phyloP scores from a whole-genome alignment of 2,888 invertebrate genomes.

The Cephus sareptanus region DNA sequence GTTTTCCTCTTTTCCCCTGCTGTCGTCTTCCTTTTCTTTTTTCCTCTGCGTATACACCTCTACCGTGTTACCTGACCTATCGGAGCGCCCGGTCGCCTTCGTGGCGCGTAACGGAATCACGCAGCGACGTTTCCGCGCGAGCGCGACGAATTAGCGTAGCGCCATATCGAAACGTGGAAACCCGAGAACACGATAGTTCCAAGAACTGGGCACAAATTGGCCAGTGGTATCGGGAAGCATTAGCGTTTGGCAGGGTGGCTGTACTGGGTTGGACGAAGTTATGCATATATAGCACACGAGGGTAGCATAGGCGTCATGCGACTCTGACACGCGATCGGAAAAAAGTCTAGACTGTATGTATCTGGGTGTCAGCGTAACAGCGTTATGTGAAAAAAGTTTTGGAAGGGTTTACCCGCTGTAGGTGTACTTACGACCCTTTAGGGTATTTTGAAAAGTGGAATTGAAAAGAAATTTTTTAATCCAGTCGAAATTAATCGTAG shows the following conservation, averaged over 20 bases:
- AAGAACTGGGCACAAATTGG: conserved; percentile 17
- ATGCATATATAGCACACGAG: not conserved
- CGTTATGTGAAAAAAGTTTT: not conserved
- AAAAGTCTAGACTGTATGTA: conserved; percentile 31
- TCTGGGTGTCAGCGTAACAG: not conserved
- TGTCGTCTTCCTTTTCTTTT: too few relatives aligned
- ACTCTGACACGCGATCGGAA: conserved; percentile 48
- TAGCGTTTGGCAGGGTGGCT: conserved; percentile 7
- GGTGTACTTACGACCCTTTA: too few relatives aligned
- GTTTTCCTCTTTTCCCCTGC: too few relatives aligned
- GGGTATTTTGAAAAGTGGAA: too few relatives aligned
- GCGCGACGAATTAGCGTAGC: not conserved
- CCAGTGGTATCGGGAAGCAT: conserved; percentile 12
- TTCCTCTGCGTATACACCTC: too few relatives aligned
- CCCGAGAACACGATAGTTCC: conserved; percentile 13
- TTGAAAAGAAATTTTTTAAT: too few relatives aligned
- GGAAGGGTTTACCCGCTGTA: too few relatives aligned
- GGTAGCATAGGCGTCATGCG: conserved; percentile 40
- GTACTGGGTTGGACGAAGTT: not conserved
- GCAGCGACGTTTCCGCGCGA: too few relatives aligned
- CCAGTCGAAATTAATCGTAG: too few relatives aligned
- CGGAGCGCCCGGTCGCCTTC: too few relatives aligned
- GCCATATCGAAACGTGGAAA: not conserved
- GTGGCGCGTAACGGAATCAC: too few relatives aligned
- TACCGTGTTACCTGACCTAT: too few relatives aligned